Base-by-base conservation (phyloP, 2,113 vertebrate species). In the Ictalurus punctatus region DNA sequence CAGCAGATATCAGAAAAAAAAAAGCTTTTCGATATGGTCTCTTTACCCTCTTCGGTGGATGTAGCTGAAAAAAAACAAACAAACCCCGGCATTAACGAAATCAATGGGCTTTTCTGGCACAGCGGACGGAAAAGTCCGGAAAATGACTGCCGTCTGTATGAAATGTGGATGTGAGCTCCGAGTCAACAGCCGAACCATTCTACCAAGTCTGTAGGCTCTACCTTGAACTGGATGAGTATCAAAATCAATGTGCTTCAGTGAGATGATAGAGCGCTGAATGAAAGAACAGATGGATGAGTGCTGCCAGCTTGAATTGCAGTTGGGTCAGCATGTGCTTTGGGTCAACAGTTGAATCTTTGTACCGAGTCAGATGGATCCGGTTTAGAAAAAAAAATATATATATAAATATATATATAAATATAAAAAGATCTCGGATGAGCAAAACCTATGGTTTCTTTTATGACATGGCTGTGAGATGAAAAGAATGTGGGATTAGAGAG, bases 311-410 rank as follows among this genome's bases (percentile, higher is more conserved):
- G 37, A 61, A 86, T 67, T 84, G 83, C 63, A 30, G 40, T 85
- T 85, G 83, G 63, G 83, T 67, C 83, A 69, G 83, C 61, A 54
- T 79, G 85, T 79, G 85, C 52, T 76, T 76, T 76, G 48, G 84
- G 67, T 74, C 84, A 86, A 86, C 69, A 86, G 69, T 73, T 74
- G 84, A 86, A 73, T 37, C 52, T 86, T 37, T 86, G 67, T 71
- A 86, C 52, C 27, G 34, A 83, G 34, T 63, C 34, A 37, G 80
- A 82, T 13, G 30, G 79, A 82, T 58, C 54, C 6, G 44, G 8
- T 40, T 71, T 37, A 21, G 2, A 40, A 25, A 52, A 79, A 52
- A 78, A 79, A 56, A 37, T 34, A 73, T 19, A 56, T 2, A 58
- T 7, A 52, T 27, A 79, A 4, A 73, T 73, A 76, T 27, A 78